Base-by-base conservation (phyloP, 2,113 vertebrate genomes). In the Piaya cayana region DNA sequence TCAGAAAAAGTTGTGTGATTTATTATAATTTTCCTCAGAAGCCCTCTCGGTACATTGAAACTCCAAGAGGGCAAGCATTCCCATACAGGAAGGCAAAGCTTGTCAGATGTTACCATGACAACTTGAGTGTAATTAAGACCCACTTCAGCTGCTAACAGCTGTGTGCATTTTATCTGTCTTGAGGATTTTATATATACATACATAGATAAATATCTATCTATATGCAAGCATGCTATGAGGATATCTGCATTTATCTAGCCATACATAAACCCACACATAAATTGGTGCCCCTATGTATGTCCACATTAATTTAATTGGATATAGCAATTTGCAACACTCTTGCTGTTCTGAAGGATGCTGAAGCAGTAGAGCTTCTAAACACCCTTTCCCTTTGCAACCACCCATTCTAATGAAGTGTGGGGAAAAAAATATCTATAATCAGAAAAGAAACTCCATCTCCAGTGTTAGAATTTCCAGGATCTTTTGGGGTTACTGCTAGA, bases 71-170 rank as follows among this genome's bases (percentile, higher is more conserved):
- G 96, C 96, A 97, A 96, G 97, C 8, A 30, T 90, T 97, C 96
- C 97, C 90, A 97, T 96, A 95, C 84, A 93, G 95, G 81, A 96
- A 96, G 88, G 80, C 86, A 96, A 97, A 97, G 97, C 98, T 98
- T 98, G 97, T 98, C 97, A 97, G 96, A 93, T 3, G 97, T 98
- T 98, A 62, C 97, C 97, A 98, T 98, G 96, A 97, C 96, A 98
- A 98, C 98, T 52, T 97, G 93, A 96, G 97, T 97, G 97, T 98
- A 98, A 98, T 98, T 98, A 98, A 98, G 97, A 93, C 96, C 97
- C 1, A 37, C 90, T 98, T 98, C 97, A 98, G 97, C 97, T 98
- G 97, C 95, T 96, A 98, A 97, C 98, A 98, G 98, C 98, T 98
- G 98, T 97, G 97, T 87, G 94, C 96, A 97, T 98, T 98, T 97